These are phyloP conservation scores for Dinomys branickii DNA, from an alignment of 2,113 vertebrate species.

Conservation along the genomic window DNA sequence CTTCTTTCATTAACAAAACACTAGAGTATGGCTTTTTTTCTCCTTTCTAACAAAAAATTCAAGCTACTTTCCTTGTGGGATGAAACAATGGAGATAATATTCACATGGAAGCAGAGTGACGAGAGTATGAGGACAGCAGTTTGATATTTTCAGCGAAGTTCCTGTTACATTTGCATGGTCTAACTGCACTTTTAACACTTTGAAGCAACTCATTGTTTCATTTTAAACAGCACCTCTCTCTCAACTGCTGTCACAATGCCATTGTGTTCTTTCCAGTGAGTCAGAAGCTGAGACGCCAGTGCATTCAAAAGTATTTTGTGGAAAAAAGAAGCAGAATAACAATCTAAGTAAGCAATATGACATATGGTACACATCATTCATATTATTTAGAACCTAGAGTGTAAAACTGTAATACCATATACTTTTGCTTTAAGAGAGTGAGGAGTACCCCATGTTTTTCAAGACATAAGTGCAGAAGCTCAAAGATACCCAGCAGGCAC, in stretches of 20 bases:
- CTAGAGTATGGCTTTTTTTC: background rate
- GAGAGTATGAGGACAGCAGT: background rate
- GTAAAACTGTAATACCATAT: background rate
- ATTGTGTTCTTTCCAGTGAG: conserved; percentile 48
- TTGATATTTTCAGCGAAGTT: background rate
- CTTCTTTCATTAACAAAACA: background rate
- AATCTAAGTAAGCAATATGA: background rate
- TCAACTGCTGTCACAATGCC: conserved; percentile 58
- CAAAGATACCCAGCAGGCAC: background rate
- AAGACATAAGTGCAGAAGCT: background rate
- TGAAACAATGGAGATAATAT: background rate
- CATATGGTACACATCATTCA: background rate
- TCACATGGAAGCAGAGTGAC: background rate
- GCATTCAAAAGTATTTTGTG: conserved; percentile 50
- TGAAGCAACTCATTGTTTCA: conserved; percentile 43
- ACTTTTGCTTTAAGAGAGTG: background rate
- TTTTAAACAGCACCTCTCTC: conserved; percentile 59
- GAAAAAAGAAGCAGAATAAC: conserved; percentile 60
- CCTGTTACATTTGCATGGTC: background rate
- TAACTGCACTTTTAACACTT: conserved; percentile 38
- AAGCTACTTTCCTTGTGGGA: background rate
- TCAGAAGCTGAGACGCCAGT: conserved; percentile 27
- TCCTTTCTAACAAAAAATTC: background rate
- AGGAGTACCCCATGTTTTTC: background rate
- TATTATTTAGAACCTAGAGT: conserved; percentile 37